Evolutionary conservation across 2,113 vertebrate genomes (phyloP).

Genomic region (Bos javanicus): DNA sequence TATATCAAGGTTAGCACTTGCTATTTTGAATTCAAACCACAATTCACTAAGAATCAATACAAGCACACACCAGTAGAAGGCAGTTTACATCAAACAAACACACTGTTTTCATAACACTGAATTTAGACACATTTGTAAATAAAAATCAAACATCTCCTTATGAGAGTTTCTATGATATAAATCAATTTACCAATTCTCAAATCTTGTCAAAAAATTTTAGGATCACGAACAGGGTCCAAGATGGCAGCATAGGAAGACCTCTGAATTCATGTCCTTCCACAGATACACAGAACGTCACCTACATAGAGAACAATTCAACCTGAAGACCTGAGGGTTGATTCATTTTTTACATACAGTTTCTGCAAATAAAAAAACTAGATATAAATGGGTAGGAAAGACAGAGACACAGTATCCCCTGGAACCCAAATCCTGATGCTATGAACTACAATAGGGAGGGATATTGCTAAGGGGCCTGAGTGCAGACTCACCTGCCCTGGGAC

Average conservation of each 20-base stretch:
- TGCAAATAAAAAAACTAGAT: background rate
- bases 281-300: background rate
- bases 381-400: background rate
- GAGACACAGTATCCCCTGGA: background rate
- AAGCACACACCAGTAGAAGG: background rate
- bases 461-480: background rate
- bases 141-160: conserved; percentile 27
- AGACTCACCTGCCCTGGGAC: background rate
- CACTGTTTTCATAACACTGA: conserved; percentile 27
- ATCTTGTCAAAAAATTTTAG: background rate
- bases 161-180: conserved; percentile 15
- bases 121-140: conserved; percentile 31
- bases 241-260: background rate
- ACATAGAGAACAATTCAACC: background rate
- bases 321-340: background rate
- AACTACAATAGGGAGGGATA: background rate
- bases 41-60: conserved; percentile 50
- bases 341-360: background rate
- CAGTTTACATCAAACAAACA: conserved; percentile 15
- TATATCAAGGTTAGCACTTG: conserved; percentile 27
- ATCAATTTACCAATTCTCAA: conserved; percentile 44
- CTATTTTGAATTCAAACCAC: conserved; percentile 42
- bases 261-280: background rate
- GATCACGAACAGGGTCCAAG: background rate
- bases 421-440: background rate